A percentile compares a stretch with the other conserved stretches of the same genome.
Evolutionary conservation across 2,113 vertebrate genomes (phyloP).

Genomic region (Zonotrichia leucophrys): DNA sequence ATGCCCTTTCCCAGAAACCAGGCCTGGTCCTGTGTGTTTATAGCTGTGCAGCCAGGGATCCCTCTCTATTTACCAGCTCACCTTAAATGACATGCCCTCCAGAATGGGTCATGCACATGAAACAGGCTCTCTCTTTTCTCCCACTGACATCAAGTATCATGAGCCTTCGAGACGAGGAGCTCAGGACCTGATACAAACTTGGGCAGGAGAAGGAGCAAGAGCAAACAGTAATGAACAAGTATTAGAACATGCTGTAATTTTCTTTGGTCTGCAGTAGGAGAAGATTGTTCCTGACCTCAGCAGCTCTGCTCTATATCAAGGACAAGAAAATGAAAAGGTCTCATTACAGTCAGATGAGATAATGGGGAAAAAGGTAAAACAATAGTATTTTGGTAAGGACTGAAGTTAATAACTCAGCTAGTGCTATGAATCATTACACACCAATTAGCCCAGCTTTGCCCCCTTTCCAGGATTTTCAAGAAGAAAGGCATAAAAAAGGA

Average conservation of each 20-base stretch:
- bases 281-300: background rate
- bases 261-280: background rate
- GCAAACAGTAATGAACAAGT: background rate
- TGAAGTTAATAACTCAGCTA: background rate
- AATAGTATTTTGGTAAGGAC: background rate
- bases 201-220: background rate
- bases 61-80: background rate
- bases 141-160: background rate
- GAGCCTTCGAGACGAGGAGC: background rate
- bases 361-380: background rate
- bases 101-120: background rate
- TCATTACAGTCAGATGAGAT: background rate
- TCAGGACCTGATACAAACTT: background rate
- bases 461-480: background rate
- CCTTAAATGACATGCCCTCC: background rate
- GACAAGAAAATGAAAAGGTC: background rate
- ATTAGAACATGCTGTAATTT: background rate
- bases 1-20: background rate
- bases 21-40: background rate
- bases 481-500: background rate
- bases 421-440: background rate
- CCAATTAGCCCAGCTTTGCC: background rate
- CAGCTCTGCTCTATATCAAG: background rate
- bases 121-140: background rate
- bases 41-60: background rate